These are phyloP conservation scores for Pheosia tremula DNA, from an alignment of 2,888 invertebrate species.

Conservation along the genomic window DNA sequence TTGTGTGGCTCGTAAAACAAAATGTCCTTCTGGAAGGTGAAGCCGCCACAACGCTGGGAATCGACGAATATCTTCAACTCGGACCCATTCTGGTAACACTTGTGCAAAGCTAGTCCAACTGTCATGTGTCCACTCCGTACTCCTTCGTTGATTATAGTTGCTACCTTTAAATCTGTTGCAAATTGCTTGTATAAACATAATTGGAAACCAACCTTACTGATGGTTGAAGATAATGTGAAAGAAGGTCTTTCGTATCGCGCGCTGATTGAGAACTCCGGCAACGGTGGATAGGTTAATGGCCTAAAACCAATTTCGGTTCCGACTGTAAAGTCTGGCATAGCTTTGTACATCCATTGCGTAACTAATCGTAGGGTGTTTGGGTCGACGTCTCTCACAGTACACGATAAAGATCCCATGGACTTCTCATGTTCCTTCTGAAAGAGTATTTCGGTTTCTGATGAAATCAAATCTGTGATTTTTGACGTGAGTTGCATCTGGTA, in stretches of 20 bases:
- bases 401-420: constrained; percentile 60
- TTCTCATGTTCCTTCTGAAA: constrained; percentile 64
- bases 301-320: constrained; percentile 67
- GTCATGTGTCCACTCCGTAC: constrained; percentile 52
- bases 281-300: constrained; percentile 56
- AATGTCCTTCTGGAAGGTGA: constrained; percentile 71
- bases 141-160: constrained; percentile 67
- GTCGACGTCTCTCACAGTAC: constrained; percentile 68
- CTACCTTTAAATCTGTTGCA: constrained; percentile 64
- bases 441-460: constrained; percentile 72
- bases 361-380: constrained; percentile 65
- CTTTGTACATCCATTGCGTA: constrained; percentile 70
- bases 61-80: constrained; percentile 76
- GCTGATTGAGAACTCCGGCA: constrained; percentile 66
- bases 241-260: constrained; percentile 63
- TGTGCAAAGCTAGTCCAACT: constrained; percentile 68
- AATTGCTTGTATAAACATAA: constrained; percentile 71
- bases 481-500: constrained; percentile 70
- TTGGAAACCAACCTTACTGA: constrained; percentile 67
- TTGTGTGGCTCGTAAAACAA: constrained; percentile 64
- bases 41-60: constrained; percentile 73
- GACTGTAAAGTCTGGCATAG: constrained; percentile 60
- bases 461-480: constrained; percentile 69
- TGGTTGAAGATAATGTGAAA: constrained; percentile 64
- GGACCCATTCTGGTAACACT: constrained; percentile 62